These are phyloP conservation scores for Telenomus remus DNA, from an alignment of 1,140 invertebrate genomes.

Conservation along the genomic window DNA sequence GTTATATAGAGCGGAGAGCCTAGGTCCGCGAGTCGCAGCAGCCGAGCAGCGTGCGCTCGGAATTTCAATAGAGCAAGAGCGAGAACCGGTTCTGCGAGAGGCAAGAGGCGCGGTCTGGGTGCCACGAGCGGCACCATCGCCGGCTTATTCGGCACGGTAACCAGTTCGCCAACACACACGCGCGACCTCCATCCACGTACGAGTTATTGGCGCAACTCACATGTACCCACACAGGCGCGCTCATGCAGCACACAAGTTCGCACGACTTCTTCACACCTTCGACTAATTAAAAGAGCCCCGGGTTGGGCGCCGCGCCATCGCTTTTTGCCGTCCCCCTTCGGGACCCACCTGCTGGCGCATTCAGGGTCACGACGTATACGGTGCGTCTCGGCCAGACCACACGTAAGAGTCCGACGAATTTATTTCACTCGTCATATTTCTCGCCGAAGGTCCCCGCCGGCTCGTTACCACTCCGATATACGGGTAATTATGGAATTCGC, in stretches of 20 bases:
- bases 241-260: constrained; percentile 49
- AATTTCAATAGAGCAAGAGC: constrained; percentile 47
- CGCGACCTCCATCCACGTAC: constrained; percentile 1
- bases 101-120: constrained; percentile 38
- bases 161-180: constrained; percentile 52
- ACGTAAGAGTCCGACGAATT: constrained; percentile 17
- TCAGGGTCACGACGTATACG: neutral
- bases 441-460: constrained; percentile 38
- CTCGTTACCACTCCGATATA: constrained; percentile 36
- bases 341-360: neutral
- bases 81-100: constrained; percentile 38
- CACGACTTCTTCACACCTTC: constrained; percentile 69
- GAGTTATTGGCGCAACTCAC: constrained; percentile 17
- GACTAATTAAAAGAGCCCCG: constrained; percentile 69
- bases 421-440: constrained; percentile 52
- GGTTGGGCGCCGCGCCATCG: constrained; percentile 21
- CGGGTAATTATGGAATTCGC: constrained; percentile 29
- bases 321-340: constrained; percentile 14
- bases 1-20: constrained; percentile 44
- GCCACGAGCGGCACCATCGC: constrained; percentile 49
- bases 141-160: constrained; percentile 45
- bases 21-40: constrained; percentile 43
- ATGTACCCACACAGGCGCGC: constrained; percentile 2
- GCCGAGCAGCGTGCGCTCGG: constrained; percentile 37
- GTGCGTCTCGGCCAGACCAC: neutral